A percentile compares a stretch with the other conserved stretches of the same genome.
Evolutionary conservation across 2,797 vertebrate genomes (phyloP).

Genomic region (Chelon auratus): DNA sequence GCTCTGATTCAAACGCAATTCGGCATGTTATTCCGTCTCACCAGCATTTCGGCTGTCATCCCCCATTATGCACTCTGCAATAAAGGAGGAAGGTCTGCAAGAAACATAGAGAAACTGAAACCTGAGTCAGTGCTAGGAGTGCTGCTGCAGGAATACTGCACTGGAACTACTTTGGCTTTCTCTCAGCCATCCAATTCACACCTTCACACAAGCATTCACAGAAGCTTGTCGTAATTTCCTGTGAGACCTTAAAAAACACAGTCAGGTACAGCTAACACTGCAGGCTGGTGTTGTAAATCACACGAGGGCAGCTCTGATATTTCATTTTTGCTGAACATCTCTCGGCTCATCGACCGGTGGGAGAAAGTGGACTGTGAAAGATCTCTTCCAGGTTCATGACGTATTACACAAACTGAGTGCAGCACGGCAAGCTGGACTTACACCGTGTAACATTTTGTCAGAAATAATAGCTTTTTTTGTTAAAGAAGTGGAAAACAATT

Average conservation of each 20-base stretch:
- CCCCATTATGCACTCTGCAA: slow-evolving; percentile 41
- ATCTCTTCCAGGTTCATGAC: slow-evolving; percentile 61
- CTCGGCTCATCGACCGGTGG: slow-evolving; percentile 65
- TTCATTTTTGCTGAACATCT: slow-evolving; percentile 73
- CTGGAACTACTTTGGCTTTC: slow-evolving; percentile 35
- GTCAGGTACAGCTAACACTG: slow-evolving; percentile 53
- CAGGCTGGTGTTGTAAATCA: slow-evolving; percentile 66
- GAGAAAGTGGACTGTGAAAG: slow-evolving; percentile 67
- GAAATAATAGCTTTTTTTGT: slow-evolving; percentile 51
- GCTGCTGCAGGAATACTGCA: slow-evolving; percentile 27
- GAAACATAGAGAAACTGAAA: slow-evolving; percentile 44
- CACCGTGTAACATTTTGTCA: slow-evolving; percentile 35
- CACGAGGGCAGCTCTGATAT: slow-evolving; percentile 63
- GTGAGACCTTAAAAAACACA: slow-evolving; percentile 61
- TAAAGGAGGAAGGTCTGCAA: slow-evolving; percentile 27
- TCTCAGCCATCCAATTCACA: slow-evolving; percentile 56
- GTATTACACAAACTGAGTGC: slow-evolving; percentile 49
- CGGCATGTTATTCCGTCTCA: slow-evolving; percentile 50
- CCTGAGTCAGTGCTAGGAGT: slow-evolving; percentile 33
- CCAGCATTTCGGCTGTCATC: slow-evolving; percentile 54
- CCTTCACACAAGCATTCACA: slow-evolving; percentile 59
- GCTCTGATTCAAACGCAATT: slow-evolving; percentile 56
- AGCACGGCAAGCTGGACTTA: slow-evolving; percentile 36
- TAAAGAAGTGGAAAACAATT: slow-evolving; percentile 16
- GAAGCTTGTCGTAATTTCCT: slow-evolving; percentile 74